Evolutionary conservation across 2,888 invertebrate species (phyloP).

Genomic region (Sympetrum striolatum): DNA sequence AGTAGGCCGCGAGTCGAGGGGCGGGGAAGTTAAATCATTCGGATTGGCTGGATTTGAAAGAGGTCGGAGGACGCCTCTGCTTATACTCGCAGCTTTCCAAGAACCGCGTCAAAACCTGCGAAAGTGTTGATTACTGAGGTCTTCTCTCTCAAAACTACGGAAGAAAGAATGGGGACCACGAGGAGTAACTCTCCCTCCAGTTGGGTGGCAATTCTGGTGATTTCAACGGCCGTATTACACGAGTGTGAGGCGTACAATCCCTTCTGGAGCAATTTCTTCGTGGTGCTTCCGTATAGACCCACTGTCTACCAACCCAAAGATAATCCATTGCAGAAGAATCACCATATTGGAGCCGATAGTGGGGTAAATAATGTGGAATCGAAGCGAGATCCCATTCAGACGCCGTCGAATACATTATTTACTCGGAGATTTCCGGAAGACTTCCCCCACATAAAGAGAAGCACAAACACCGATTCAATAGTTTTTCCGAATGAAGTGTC

Average conservation of each 20-base stretch:
- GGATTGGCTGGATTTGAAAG: neutral
- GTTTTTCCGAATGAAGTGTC: neutral
- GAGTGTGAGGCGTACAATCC: neutral
- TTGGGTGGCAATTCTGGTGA: neutral
- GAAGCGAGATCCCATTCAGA: neutral
- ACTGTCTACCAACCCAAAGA: neutral
- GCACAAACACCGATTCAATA: neutral
- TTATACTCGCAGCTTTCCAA: neutral
- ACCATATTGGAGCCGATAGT: neutral
- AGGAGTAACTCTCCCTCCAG: neutral
- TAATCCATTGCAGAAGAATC: too few species aligned
- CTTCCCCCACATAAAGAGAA: neutral
- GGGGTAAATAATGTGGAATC: neutral
- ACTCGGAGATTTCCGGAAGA: neutral
- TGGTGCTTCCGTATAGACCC: neutral
- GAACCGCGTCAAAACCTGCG: neutral
- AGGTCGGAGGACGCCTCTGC: conserved; percentile 3
- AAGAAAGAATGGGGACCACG: neutral
- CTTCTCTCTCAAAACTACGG: neutral
- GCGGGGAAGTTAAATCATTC: neutral
- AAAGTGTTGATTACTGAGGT: neutral
- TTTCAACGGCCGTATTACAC: neutral
- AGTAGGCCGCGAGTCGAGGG: neutral
- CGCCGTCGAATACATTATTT: neutral
- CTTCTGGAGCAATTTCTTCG: neutral